These are phyloP conservation scores for Harpegnathos saltator DNA, from an alignment of 1,140 invertebrate genomes.

Conservation along the genomic window DNA sequence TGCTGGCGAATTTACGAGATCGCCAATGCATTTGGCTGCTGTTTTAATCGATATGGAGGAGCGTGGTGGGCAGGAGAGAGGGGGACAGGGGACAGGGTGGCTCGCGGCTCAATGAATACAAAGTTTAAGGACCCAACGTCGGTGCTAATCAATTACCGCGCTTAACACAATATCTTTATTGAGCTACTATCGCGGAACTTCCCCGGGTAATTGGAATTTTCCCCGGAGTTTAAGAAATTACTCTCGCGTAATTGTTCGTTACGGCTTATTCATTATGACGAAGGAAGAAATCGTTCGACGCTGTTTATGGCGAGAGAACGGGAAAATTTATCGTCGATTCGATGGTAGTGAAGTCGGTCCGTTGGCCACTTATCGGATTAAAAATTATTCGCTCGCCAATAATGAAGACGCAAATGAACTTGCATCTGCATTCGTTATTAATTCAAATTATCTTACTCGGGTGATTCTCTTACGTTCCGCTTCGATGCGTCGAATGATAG, in stretches of 20 bases:
- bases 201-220: conserved; percentile 68
- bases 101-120: conserved; percentile 46
- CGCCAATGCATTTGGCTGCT: conserved; percentile 44
- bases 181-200: conserved; percentile 40
- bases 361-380: conserved; percentile 32
- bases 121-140: conserved; percentile 40
- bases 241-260: conserved; percentile 61
- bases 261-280: conserved; percentile 58
- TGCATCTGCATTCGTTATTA: conserved; percentile 39
- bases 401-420: conserved; percentile 42
- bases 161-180: conserved; percentile 70
- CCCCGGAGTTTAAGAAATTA: conserved; percentile 67
- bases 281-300: conserved; percentile 15
- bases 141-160: conserved; percentile 52
- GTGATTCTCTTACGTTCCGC: not conserved
- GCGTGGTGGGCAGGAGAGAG: not conserved
- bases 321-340: conserved; percentile 45
- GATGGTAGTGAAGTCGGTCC: conserved; percentile 13
- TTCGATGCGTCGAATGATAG: conserved; percentile 8
- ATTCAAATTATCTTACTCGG: conserved; percentile 2
- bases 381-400: conserved; percentile 34
- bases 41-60: conserved; percentile 58
- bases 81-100: not conserved
- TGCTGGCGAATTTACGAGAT: conserved; percentile 31
- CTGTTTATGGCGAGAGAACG: conserved; percentile 45